phyloP scores from a whole-genome alignment of 1,140 invertebrate genomes.

The Belonocnema kinseyi region DNA sequence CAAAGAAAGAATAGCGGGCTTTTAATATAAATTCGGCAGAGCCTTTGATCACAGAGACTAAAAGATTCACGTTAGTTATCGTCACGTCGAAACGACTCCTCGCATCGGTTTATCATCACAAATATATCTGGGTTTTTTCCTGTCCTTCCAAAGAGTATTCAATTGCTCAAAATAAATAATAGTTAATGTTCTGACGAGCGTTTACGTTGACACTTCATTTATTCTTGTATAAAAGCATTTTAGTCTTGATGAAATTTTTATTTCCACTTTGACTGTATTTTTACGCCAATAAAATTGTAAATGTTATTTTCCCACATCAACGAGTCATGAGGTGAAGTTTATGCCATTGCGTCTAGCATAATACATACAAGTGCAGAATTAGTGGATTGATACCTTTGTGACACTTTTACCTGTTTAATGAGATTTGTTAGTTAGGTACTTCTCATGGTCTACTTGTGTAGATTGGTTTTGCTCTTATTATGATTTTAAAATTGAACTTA shows the following conservation, averaged over 20 bases:
- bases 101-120: no score
- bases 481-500: background rate
- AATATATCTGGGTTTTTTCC: no score
- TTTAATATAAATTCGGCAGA: no score
- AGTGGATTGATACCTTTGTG: constrained; percentile 37
- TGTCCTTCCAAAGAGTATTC: no score
- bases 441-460: constrained; percentile 2
- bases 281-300: background rate
- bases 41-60: no score
- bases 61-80: no score
- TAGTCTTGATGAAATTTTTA: background rate
- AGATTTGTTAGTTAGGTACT: constrained; percentile 36
- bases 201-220: no score
- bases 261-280: background rate
- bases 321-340: background rate
- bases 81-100: no score
- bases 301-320: background rate
- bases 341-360: constrained; percentile 39
- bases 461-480: background rate
- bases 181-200: no score
- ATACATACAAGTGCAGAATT: constrained; percentile 53
- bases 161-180: no score
- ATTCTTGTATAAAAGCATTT: background rate
- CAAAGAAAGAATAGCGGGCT: no score
- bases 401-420: constrained; percentile 45